Conservation (phyloP, 2,113 vertebrate genomes). For the Aspiorhynchus laticeps region DNA sequence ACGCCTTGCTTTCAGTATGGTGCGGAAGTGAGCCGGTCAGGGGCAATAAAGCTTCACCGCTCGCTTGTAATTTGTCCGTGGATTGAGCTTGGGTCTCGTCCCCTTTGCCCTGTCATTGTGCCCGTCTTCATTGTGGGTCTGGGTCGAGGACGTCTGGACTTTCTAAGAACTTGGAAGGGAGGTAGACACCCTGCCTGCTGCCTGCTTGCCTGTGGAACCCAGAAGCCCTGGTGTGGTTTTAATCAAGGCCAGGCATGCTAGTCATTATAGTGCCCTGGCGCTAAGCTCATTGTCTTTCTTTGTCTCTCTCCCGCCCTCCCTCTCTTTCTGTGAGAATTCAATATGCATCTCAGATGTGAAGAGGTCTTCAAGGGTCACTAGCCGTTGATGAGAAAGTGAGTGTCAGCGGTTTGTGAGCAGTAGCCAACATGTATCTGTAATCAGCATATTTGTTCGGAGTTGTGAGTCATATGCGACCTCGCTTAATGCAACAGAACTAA, state of each 20-base stretch:
- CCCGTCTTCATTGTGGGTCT: conserved; percentile 21
- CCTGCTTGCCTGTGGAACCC: conserved; percentile 70
- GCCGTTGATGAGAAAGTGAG: conserved; percentile 34
- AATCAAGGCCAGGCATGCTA: conserved; percentile 79
- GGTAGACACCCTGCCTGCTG: conserved; percentile 59
- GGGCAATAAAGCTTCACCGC: conserved; percentile 69
- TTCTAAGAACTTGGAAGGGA: conserved; percentile 52
- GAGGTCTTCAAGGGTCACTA: conserved; percentile 63
- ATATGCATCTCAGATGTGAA: conserved; percentile 63
- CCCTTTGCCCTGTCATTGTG: conserved; percentile 45
- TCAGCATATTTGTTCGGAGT: conserved; percentile 53
- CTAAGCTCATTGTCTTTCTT: conserved; percentile 77
- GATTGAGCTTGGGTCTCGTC: conserved; percentile 64
- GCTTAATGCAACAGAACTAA: background rate
- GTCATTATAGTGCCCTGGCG: conserved; percentile 73
- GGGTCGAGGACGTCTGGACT: conserved; percentile 22
- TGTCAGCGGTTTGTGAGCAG: conserved; percentile 16
- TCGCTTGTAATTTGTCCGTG: conserved; percentile 71
- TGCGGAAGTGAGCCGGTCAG: conserved; percentile 75
- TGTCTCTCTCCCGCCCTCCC: conserved; percentile 44
- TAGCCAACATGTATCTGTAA: conserved; percentile 46
- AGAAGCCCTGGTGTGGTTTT: conserved; percentile 84
- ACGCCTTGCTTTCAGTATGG: conserved; percentile 73
- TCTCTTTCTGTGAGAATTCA: conserved; percentile 54
- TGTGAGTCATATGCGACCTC: background rate